Percentiles rank a stretch among this genome's conserved stretches.
Conservation (phyloP, 2,888 invertebrate genomes). For the Temnothorax ravouxi region DNA sequence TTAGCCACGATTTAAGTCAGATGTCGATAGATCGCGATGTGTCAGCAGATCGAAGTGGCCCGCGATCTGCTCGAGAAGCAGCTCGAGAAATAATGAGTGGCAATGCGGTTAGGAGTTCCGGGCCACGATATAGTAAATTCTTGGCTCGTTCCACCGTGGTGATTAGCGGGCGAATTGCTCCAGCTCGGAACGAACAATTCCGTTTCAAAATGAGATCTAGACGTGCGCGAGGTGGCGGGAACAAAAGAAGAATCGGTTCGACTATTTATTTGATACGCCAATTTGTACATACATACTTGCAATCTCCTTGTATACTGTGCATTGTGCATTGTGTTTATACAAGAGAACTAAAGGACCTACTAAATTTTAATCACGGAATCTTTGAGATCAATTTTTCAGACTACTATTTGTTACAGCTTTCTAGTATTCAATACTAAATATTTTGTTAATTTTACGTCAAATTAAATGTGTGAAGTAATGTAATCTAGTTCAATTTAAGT, state of each 20-base stretch:
- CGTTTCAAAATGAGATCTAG: slow-evolving; percentile 36
- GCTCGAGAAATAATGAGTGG: slow-evolving; percentile 36
- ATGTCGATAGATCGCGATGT: slow-evolving; percentile 18
- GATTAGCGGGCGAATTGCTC: slow-evolving; percentile 66
- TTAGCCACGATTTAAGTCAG: slow-evolving; percentile 1
- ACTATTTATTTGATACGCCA: slow-evolving; percentile 22
- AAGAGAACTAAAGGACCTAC: neutral
- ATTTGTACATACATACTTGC: slow-evolving; percentile 36
- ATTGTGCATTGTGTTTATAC: neutral
- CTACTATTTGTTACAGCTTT: neutral
- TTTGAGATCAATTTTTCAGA: neutral
- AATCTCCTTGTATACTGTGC: neutral
- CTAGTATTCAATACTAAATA: neutral
- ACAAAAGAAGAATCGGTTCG: slow-evolving; percentile 10
- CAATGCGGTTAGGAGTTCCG: slow-evolving; percentile 35
- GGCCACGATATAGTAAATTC: slow-evolving; percentile 60
- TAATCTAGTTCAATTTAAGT: neutral
- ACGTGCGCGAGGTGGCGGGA: neutral
- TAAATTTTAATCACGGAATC: neutral
- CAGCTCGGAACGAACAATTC: slow-evolving; percentile 33
- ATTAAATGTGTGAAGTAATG: neutral
- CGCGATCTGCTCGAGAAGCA: slow-evolving; percentile 2
- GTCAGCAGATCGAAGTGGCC: slow-evolving; percentile 19
- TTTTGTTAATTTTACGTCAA: neutral
- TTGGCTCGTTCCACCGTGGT: slow-evolving; percentile 61